Conservation (phyloP, 37 sponge, comb jelly and placozoan species). For the Crambe crambe region DNA sequence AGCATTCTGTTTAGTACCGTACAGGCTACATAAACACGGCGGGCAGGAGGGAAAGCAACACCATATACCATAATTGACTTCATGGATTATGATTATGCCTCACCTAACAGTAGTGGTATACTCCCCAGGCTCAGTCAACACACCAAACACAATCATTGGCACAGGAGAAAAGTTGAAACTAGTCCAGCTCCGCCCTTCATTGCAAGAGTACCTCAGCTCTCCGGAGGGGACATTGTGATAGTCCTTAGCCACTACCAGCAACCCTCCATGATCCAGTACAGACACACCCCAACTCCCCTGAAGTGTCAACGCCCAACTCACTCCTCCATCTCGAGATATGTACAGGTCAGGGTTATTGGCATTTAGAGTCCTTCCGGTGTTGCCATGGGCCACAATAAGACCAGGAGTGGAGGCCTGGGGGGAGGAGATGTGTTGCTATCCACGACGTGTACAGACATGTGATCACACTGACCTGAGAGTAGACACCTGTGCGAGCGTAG, state of each 20-base stretch:
- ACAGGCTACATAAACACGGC: constrained; percentile 42
- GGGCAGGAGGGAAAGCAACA: background rate
- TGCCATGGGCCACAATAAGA: constrained; percentile 77
- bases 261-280: constrained; percentile 71
- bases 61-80: background rate
- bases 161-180: constrained; percentile 50
- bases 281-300: constrained; percentile 53
- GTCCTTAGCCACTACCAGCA: constrained; percentile 80
- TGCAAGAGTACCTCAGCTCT: constrained; percentile 64
- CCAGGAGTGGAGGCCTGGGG: constrained; percentile 59
- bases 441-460: background rate
- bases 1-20: constrained; percentile 18
- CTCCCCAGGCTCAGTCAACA: constrained; percentile 94
- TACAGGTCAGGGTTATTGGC: constrained; percentile 51
- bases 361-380: constrained; percentile 17
- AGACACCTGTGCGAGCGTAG: constrained; percentile 66
- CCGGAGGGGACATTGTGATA: constrained; percentile 55
- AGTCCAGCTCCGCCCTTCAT: constrained; percentile 90
- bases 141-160: constrained; percentile 65
- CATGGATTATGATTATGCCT: background rate
- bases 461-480: constrained; percentile 29
- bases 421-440: background rate
- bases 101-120: constrained; percentile 75
- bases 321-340: constrained; percentile 81
- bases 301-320: constrained; percentile 65